Evolutionary conservation across 2,113 vertebrate species (phyloP).

Genomic region (Oryzias javanicus): DNA sequence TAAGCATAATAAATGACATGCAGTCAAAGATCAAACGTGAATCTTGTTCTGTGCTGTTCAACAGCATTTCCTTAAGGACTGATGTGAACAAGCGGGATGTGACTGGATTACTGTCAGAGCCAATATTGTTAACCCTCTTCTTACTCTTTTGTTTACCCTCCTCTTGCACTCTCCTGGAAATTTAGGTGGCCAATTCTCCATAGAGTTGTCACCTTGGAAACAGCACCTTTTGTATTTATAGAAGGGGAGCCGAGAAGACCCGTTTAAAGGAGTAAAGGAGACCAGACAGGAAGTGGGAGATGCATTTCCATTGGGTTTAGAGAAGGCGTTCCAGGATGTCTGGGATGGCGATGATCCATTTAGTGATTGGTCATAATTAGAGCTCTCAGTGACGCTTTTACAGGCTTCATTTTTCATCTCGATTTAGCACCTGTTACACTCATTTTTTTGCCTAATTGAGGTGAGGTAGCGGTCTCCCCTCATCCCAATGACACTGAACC

Average conservation of each 20-base stretch:
- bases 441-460: conserved; percentile 11
- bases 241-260: conserved; percentile 50
- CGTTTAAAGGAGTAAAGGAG: conserved; percentile 20
- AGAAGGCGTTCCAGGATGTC: background rate
- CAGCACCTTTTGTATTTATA: conserved; percentile 80
- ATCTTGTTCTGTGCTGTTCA: too few species aligned
- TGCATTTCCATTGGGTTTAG: conserved; percentile 15
- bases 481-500: background rate
- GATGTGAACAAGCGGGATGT: too few species aligned
- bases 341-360: background rate
- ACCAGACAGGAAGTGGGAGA: conserved; percentile 21
- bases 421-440: background rate
- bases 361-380: too few species aligned
- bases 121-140: too few species aligned
- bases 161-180: conserved; percentile 51
- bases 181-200: conserved; percentile 74
- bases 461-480: conserved; percentile 4
- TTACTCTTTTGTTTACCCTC: conserved; percentile 25
- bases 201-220: conserved; percentile 81
- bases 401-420: conserved; percentile 6
- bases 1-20: background rate
- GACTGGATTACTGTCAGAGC: too few species aligned
- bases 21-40: background rate
- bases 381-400: too few species aligned
- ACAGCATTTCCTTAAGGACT: too few species aligned